Base-by-base conservation (phyloP, 1,140 invertebrate species). In the Drosophila sucinea region DNA sequence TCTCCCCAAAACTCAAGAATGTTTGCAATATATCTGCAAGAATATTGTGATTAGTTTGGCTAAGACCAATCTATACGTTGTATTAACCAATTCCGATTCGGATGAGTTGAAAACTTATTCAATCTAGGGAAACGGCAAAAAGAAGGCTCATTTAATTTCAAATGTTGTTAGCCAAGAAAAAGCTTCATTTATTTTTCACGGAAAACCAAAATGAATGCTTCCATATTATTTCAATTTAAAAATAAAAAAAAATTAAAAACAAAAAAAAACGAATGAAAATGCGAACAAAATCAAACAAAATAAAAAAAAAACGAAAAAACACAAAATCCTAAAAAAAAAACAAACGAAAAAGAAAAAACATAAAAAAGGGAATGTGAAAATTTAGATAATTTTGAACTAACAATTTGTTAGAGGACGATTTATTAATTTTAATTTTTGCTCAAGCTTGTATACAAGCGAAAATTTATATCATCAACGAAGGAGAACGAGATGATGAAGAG, bases 101-200 rank as follows among this genome's bases (percentile, higher is more conserved):
- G 79, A 79, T 76, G 73, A 86, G 79, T 86, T 73, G 1, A 23
- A 44, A 80, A 86, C 83, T 87, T 79, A 60, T 67, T 79, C 79
- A 68, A 72, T 23, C 7, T 2, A 38, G 11, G 56, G 57, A 71
- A 60, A 33, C 8, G 5, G 55, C 35, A 69, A 33, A 67, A 41
- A 62, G 67, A 79, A 62, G 70, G 73, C 74, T 70, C 66, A 57
- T 27, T 17, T 23, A 8, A 32, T 56, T 32, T 33, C 30, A 72
- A 47, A 65, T 75, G 74, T 77, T 72, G 38, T 67, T 74, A 82
- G 75, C 67, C 64, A 57, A 71, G 29, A 25, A 7, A 29, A 29
- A 72, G 83, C 83, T 87, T 87, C 83, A 89, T 89, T 87, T 77
- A 73, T 81, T 87, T 87, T 87, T 84, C 73, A 70, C 74, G 65